Evolutionary conservation across 2,113 vertebrate genomes (phyloP), one percentile per base, ranked within the genome.

Genomic region (Struthidea cinerea): DNA sequence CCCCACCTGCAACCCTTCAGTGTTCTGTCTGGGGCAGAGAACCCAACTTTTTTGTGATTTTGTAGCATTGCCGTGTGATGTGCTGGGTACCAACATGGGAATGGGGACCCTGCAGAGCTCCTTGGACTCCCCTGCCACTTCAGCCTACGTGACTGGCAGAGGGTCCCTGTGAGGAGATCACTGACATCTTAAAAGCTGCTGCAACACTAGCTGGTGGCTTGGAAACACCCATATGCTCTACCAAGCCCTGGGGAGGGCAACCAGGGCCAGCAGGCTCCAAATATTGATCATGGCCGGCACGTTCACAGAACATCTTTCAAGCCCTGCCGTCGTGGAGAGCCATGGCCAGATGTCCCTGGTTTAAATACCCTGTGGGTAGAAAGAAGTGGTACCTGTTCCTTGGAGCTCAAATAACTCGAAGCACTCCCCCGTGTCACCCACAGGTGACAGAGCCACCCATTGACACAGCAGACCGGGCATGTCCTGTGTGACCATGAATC

Each of bases 131-230:
- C 47, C 47, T 60, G 77, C 55, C 8, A 2, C 39, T 47, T 74
- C 57, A 74, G 83, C 47, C 8, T 10, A 57, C 0, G 2, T 84
- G 76, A 59, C 56, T 33, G 41, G 63, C 76, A 84, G 88, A 59
- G 47, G 10, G 68, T 75, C 64, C 80, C 89, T 3, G 0, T 1
- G 3, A 84, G 47, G 60, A 94, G 91, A 84, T 91, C 15, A 1
- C 39, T 96, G 86, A 93, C 83, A 93, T 59, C 71, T 90, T 89
- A 96, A 94, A 86, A 94, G 93, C 95, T 89, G 24, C 60, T 97
- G 94, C 94, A 97, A 92, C 73, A 60, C 11, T 92, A 96, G 80
- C 76, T 0, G 3, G 39, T 37, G 46, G n/a, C 67, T 96, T 77
- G 52, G 73, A 86, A 92, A 71, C 80, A 86, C 94, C 94, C 96